These are phyloP conservation scores for Siniperca scherzeri DNA, from an alignment of 2,797 vertebrate genomes.

Conservation along the genomic window DNA sequence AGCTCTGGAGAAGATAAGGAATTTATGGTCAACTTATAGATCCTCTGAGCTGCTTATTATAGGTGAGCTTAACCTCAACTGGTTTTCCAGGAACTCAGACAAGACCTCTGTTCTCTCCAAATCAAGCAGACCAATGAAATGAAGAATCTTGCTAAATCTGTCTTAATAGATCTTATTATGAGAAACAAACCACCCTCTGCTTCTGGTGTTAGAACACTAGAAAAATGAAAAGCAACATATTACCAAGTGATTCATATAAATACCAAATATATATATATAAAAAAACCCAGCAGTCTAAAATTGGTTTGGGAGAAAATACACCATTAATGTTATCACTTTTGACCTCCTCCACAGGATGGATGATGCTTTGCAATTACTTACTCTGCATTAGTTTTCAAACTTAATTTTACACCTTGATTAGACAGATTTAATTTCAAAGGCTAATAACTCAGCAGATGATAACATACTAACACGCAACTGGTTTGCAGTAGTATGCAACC, in stretches of 20 bases:
- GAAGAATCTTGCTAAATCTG: constrained; percentile 12
- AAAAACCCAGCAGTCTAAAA: not conserved
- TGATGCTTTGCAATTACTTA: constrained; percentile 1
- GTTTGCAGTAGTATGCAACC: not conserved
- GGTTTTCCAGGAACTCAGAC: constrained; percentile 11
- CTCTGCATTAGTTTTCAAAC: not conserved
- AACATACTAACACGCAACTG: not conserved
- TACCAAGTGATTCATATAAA: not conserved
- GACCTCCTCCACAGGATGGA: not conserved
- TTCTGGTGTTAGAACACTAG: not conserved
- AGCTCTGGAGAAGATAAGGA: constrained; percentile 36
- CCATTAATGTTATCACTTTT: not conserved
- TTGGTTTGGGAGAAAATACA: not conserved
- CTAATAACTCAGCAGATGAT: not conserved
- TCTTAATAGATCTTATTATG: constrained; percentile 6
- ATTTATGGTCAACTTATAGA: constrained; percentile 22
- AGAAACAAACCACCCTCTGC: constrained; percentile 11
- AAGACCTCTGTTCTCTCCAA: constrained; percentile 18
- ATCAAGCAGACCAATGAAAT: constrained; percentile 6
- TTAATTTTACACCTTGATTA: constrained; percentile 16
- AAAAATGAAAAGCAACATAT: not conserved
- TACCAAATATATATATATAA: not conserved
- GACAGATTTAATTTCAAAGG: constrained; percentile 23
- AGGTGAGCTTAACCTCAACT: constrained; percentile 29
- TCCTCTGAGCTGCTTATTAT: constrained; percentile 45